Percentiles rank a stretch among this genome's conserved stretches.
Evolutionary conservation across 2,113 vertebrate species (phyloP).

Genomic region (Oryctolagus cuniculus): DNA sequence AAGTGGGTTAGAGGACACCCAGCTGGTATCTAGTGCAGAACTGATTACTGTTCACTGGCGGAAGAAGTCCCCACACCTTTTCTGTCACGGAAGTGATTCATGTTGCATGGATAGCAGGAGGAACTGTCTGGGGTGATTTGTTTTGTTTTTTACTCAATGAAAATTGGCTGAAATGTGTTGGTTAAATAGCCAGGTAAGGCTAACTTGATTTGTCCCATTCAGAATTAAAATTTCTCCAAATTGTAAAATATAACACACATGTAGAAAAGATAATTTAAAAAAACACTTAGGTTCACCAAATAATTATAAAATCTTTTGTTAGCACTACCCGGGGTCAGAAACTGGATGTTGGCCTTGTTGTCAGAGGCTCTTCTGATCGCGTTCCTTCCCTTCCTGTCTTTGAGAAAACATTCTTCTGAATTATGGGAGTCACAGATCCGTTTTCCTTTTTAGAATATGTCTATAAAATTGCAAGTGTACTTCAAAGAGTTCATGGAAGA

Average conservation of each 20-base stretch:
- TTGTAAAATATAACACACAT: slow-evolving; percentile 7
- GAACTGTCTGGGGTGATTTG: not conserved
- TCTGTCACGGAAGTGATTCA: not conserved
- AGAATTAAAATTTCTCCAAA: slow-evolving; percentile 31
- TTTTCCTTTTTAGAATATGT: not conserved
- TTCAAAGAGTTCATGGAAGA: no score
- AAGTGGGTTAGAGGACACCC: no score
- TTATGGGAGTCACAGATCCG: not conserved
- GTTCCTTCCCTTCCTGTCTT: not conserved
- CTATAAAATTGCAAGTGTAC: not conserved
- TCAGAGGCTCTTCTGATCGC: not conserved
- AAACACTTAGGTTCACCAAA: not conserved
- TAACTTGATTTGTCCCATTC: slow-evolving; percentile 37
- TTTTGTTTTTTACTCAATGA: not conserved
- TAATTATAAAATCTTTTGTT: slow-evolving; percentile 14
- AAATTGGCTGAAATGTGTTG: slow-evolving; percentile 39
- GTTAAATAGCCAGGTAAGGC: slow-evolving; percentile 3
- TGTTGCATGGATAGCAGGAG: no score
- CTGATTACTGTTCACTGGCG: no score
- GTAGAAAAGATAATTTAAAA: not conserved
- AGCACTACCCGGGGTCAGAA: not conserved
- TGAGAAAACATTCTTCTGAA: not conserved
- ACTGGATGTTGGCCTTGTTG: not conserved
- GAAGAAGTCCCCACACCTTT: no score
- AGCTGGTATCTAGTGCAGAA: no score